Base-by-base conservation (phyloP, 2,113 vertebrate species). In the Phyllostomus discolor region DNA sequence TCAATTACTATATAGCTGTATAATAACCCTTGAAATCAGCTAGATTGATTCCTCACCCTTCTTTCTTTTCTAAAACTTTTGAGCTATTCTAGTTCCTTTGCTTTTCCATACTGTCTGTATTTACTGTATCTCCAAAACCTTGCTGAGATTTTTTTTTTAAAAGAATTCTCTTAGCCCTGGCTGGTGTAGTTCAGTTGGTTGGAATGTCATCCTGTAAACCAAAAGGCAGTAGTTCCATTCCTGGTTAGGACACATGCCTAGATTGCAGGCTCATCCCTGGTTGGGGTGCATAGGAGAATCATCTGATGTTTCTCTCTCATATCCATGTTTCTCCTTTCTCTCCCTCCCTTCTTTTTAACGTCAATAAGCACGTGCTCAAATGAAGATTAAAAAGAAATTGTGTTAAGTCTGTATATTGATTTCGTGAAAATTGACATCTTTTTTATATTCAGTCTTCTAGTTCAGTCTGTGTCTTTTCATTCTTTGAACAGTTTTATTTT, bases 51-150 rank as follows among this genome's bases (percentile, higher is more conserved):
- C 8, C 50, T 94, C 43, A 69, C 6, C 92, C 57, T 64, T 92
- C 17, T 46, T 83, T 75, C 5, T 81, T 86, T 93, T 93, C 66
- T 12, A 92, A 38, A 91, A 75, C 79, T 85, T 59, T 67, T 92
- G 78, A 84, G 28, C 26, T 80, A 64, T 88, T 94, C 10, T 80
- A 62, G 7, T 87, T 95, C 5, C 57, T 96, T 94, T 92, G n/a
- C 10, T 5, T 90, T 87, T 90, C 57, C 67, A 66, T 82, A 33
- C 83, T 88, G 16, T 62, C 48, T 46, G 0, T 91, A 12, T 69
- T 38, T 84, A n/a, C 14, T 73, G 5, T 57, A 24, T 72, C n/a
- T 96, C 52, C 31, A 86, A 78, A 73, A 26, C 69, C 26, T 69
- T 85, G 11, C 57, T 94, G 31, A 11, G 48, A 48, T 62, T 50